These are phyloP conservation scores for Zaprionus ghesquierei DNA, from an alignment of 1,140 invertebrate genomes.

Conservation along the genomic window DNA sequence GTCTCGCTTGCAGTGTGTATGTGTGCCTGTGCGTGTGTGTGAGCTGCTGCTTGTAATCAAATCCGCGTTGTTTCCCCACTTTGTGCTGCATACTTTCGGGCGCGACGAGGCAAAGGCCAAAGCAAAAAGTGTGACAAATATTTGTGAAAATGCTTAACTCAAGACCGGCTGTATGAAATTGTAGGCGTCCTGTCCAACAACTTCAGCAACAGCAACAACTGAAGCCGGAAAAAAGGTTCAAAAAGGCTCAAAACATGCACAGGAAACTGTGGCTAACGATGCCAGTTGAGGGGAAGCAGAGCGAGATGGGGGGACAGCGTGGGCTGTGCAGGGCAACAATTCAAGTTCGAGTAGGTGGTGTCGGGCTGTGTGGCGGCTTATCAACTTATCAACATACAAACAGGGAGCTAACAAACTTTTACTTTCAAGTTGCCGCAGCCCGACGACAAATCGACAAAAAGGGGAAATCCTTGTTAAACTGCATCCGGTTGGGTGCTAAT, in stretches of 20 bases:
- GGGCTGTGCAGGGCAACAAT: neutral
- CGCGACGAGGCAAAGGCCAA: constrained; percentile 35
- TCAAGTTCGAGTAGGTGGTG: constrained; percentile 18
- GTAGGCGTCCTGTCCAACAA: constrained; percentile 46
- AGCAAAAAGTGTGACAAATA: constrained; percentile 69
- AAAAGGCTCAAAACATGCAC: constrained; percentile 66
- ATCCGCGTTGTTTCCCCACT: constrained; percentile 69
- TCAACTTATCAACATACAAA: constrained; percentile 51
- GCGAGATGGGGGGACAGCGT: neutral
- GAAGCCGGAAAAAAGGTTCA: constrained; percentile 49
- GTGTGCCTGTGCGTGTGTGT: neutral
- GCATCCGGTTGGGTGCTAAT: constrained; percentile 74
- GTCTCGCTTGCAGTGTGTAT: neutral
- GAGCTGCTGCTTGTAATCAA: constrained; percentile 63
- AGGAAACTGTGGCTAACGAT: constrained; percentile 79
- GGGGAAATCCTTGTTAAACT: constrained; percentile 75
- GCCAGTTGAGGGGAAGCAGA: constrained; percentile 10
- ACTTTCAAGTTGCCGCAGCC: constrained; percentile 71
- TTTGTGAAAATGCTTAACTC: constrained; percentile 70
- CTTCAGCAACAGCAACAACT: constrained; percentile 6
- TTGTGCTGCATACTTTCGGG: constrained; percentile 55
- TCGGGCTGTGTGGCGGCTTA: constrained; percentile 39
- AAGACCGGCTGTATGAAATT: constrained; percentile 59
- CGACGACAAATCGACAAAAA: constrained; percentile 21
- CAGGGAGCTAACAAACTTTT: constrained; percentile 72